Evolutionary conservation across 2,797 vertebrate species (phyloP).

Genomic region (Anniella stebbinsi): DNA sequence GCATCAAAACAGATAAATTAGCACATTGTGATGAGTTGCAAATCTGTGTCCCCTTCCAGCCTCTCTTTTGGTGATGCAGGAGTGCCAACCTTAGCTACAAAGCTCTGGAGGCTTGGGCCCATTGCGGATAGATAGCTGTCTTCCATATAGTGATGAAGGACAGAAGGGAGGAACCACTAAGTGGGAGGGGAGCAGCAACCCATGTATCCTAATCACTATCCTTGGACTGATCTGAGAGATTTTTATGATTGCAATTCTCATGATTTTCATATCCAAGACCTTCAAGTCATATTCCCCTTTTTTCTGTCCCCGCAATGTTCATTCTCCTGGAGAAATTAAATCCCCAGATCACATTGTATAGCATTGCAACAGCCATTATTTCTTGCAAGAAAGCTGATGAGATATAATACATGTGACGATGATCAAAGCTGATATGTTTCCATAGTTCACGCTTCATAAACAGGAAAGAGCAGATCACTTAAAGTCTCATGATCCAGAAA

Average conservation of each 20-base stretch:
- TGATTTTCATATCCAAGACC: neutral
- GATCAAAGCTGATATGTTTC: neutral
- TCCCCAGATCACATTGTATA: neutral
- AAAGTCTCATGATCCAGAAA: neutral
- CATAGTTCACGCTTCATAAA: neutral
- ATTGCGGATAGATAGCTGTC: too few species aligned
- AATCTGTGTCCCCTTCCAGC: too few species aligned
- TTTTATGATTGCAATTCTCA: neutral
- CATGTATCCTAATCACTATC: neutral
- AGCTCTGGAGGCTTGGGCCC: too few species aligned
- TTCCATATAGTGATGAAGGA: neutral
- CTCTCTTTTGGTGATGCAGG: too few species aligned
- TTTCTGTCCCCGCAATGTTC: neutral
- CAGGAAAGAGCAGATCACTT: neutral
- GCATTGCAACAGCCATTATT: neutral
- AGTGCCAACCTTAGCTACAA: too few species aligned
- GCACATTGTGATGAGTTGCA: too few species aligned
- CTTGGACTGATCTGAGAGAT: neutral
- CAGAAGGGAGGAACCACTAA: neutral
- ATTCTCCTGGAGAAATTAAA: neutral
- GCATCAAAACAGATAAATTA: too few species aligned
- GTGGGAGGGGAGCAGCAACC: neutral
- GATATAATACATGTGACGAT: neutral
- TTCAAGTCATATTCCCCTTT: neutral
- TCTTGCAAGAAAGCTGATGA: neutral